Base-by-base conservation (phyloP, 2,888 invertebrate genomes). In the Mycogona germanica region DNA sequence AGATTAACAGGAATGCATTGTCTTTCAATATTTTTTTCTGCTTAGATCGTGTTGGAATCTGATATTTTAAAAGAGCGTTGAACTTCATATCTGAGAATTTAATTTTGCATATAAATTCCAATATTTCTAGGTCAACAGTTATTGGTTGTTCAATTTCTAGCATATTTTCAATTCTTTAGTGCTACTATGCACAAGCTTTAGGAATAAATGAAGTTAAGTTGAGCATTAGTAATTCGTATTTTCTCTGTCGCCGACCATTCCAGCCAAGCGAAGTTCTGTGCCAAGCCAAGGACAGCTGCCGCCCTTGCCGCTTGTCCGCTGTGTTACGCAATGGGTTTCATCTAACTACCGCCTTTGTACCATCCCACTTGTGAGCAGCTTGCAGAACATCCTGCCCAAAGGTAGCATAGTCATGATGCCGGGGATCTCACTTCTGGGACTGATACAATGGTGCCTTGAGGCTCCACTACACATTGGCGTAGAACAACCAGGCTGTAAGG, bases 391-490 rank as follows among this genome's bases (percentile, higher is more conserved):
- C 0, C 66, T 87, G 48, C 86, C 87, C 0, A 77, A 75, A 29
- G 87, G 87, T 3, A 82, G 84, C 1, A 87, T 87, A 59, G 82
- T 85, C 0, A 87, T 87, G 85, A 82, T 85, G 3, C 82, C 84
- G 0, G 81, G 84, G 4, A 83, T 87, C 0, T 87, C 87, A 0
- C 75, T 87, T 32, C 82, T 84, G 0, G 87, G 87, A 0, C 75
- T 88, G n/a, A 76, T 87, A 54, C 70, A 68, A 68, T 85, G 84
- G 84, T 81, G 80, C 63, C 76, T 82, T 3, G 68, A 84, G 12
- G 80, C 83, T 0, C 82, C 84, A 0, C 25, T 48, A 14, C 3
- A 14, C 3, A n/a, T 68, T 84, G 3, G 32, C 53, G 38, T 21
- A 47, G 25, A 46, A 25, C 21, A 35, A 17, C 17, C 37, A 32